Percentiles rank a stretch among this genome's conserved stretches.
Conservation (phyloP, 2,113 vertebrate genomes). For the Gasterosteus nipponicus region DNA sequence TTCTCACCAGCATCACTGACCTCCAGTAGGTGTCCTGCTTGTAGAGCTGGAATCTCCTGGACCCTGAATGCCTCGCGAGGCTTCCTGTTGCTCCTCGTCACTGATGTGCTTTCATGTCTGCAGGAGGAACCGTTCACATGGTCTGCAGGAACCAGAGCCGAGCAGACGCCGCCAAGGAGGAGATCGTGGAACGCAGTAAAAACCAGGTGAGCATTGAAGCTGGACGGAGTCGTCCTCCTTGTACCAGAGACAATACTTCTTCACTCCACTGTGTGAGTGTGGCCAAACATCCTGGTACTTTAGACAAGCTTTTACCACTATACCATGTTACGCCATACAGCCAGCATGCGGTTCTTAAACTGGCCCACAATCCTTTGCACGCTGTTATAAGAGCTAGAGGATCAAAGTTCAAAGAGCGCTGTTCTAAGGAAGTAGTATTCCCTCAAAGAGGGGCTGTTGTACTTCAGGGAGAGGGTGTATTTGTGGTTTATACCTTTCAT, state of each 20-base stretch:
- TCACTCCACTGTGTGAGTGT: too few species aligned
- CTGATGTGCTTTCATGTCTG: background rate
- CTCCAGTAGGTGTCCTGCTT: too few species aligned
- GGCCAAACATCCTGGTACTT: too few species aligned
- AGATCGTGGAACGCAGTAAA: constrained; percentile 81
- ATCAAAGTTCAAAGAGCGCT: background rate
- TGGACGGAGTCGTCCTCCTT: too few species aligned
- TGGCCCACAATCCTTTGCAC: background rate
- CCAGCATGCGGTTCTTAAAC: background rate
- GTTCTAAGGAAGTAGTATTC: background rate
- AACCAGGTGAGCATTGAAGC: constrained; percentile 74
- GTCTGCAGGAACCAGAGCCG: constrained; percentile 83
- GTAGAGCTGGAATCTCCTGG: too few species aligned
- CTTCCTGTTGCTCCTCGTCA: too few species aligned
- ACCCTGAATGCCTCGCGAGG: too few species aligned
- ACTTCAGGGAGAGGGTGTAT: background rate
- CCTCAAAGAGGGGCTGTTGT: background rate
- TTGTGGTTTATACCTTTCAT: too few species aligned
- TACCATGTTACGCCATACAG: too few species aligned
- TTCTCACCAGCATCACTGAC: too few species aligned
- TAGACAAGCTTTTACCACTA: too few species aligned
- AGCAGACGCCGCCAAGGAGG: constrained; percentile 81
- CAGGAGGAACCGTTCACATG: constrained; percentile 89
- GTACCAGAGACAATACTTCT: too few species aligned
- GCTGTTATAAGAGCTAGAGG: background rate